These are phyloP conservation scores for Julus scandinavius DNA, from an alignment of 2,888 invertebrate species.

Conservation along the genomic window DNA sequence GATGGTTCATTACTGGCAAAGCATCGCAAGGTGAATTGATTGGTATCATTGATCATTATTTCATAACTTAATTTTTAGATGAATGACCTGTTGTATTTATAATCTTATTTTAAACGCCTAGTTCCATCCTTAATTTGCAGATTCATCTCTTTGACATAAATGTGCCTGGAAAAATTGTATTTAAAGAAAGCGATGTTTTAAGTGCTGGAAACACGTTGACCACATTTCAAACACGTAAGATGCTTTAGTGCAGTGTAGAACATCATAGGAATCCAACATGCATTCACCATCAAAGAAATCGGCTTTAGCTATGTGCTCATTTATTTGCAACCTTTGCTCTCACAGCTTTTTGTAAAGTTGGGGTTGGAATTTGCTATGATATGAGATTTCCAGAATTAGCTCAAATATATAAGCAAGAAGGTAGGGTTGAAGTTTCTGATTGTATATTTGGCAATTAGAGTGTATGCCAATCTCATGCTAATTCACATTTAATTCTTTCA, in stretches of 20 bases:
- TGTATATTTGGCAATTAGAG: background rate
- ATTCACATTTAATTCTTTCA: constrained; percentile 62
- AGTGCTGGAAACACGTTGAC: constrained; percentile 79
- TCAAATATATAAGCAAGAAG: constrained; percentile 67
- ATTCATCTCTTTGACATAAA: constrained; percentile 96
- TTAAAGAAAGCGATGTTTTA: constrained; percentile 89
- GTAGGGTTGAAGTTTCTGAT: constrained; percentile 65
- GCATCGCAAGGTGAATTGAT: constrained; percentile 79
- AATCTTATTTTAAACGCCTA: background rate
- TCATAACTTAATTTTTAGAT: too few species aligned
- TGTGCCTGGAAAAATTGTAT: constrained; percentile 90
- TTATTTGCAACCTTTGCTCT: background rate
- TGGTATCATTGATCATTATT: background rate
- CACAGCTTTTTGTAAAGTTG: constrained; percentile 77
- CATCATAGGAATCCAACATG: background rate
- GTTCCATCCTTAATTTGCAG: constrained; percentile 66
- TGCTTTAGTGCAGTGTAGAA: background rate
- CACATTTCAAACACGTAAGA: constrained; percentile 74
- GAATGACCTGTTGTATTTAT: background rate
- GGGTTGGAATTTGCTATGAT: constrained; percentile 95
- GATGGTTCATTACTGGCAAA: constrained; percentile 81
- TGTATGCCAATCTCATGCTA: background rate
- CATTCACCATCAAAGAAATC: background rate
- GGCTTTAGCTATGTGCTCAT: background rate
- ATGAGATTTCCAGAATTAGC: constrained; percentile 91